phyloP scores from a whole-genome alignment of 64 coral and sea anemone species.

The Stichodactyla mertensii region DNA sequence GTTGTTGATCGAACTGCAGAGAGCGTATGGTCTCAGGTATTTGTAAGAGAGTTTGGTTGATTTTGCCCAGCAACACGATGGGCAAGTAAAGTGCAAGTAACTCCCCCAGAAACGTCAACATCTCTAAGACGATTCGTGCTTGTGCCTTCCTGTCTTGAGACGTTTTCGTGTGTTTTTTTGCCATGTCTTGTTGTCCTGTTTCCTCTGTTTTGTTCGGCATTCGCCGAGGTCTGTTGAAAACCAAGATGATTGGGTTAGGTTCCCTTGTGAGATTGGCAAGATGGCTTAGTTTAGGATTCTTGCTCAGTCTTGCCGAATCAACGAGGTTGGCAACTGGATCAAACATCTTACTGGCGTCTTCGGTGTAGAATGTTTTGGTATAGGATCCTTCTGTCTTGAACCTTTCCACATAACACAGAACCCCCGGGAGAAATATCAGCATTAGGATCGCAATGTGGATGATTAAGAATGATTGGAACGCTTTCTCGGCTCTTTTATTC shows the following conservation, averaged over 20 bases:
- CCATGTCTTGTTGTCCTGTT: background rate
- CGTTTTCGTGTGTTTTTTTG: background rate
- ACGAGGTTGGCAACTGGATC: background rate
- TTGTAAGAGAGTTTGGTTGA: slow-evolving; percentile 35
- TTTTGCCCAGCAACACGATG: slow-evolving; percentile 47
- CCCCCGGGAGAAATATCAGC: slow-evolving; percentile 34
- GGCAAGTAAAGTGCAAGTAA: slow-evolving; percentile 56
- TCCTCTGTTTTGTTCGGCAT: background rate
- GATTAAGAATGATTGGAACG: slow-evolving; percentile 48
- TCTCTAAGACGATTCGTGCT: slow-evolving; percentile 14
- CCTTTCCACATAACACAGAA: slow-evolving; percentile 52
- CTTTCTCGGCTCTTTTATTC: slow-evolving; percentile 28
- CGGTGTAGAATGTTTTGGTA: background rate
- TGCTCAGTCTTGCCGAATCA: background rate
- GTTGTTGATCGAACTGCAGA: slow-evolving; percentile 56
- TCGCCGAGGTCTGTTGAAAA: background rate
- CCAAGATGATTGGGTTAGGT: background rate
- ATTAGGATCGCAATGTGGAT: slow-evolving; percentile 32
- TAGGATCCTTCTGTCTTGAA: slow-evolving; percentile 23
- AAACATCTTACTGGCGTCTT: background rate
- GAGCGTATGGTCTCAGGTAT: slow-evolving; percentile 33
- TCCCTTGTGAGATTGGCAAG: background rate
- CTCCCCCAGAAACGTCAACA: slow-evolving; percentile 34
- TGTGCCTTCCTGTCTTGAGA: background rate
- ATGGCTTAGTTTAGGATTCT: background rate